phyloP scores from a whole-genome alignment of 2,888 invertebrate genomes.

The Ariolimax columbianus region DNA sequence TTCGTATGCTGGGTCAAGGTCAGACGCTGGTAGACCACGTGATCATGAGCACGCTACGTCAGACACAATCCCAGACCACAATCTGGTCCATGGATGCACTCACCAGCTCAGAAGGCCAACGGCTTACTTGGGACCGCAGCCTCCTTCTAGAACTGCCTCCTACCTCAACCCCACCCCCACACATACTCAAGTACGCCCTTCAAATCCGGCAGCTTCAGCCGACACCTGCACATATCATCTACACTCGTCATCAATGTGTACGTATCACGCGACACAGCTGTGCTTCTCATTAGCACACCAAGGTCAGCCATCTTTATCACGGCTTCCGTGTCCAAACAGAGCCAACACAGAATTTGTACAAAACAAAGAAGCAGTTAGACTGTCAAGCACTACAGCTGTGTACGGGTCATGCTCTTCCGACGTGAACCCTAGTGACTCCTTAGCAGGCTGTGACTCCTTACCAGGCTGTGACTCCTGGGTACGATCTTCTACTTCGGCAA shows the following conservation, averaged over 20 bases:
- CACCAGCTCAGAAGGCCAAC: constrained; percentile 4
- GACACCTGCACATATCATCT: constrained; percentile 1
- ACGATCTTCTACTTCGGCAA: not conserved
- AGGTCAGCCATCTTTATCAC: not conserved
- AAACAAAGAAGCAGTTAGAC: constrained; percentile 53
- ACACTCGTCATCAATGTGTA: not conserved
- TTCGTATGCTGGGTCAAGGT: constrained; percentile 31
- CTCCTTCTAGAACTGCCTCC: not conserved
- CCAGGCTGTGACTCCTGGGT: constrained; percentile 55
- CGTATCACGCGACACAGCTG: constrained; percentile 37
- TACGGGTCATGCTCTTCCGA: constrained; percentile 64
- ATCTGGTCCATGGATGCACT: constrained; percentile 23
- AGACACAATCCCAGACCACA: constrained; percentile 1
- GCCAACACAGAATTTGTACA: not conserved
- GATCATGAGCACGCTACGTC: not conserved
- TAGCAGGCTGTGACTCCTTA: constrained; percentile 58
- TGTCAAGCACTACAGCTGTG: constrained; percentile 60
- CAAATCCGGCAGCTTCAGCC: not conserved
- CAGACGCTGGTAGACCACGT: constrained; percentile 26
- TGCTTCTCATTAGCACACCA: constrained; percentile 38
- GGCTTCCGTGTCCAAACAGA: not conserved
- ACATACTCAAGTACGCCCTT: constrained; percentile 9
- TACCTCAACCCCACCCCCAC: constrained; percentile 18
- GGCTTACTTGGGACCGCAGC: not conserved
- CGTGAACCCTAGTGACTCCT: constrained; percentile 59